Evolutionary conservation across 2,888 invertebrate genomes (phyloP), one percentile per base, ranked within the genome.

Genomic region (Athalia cordata): DNA sequence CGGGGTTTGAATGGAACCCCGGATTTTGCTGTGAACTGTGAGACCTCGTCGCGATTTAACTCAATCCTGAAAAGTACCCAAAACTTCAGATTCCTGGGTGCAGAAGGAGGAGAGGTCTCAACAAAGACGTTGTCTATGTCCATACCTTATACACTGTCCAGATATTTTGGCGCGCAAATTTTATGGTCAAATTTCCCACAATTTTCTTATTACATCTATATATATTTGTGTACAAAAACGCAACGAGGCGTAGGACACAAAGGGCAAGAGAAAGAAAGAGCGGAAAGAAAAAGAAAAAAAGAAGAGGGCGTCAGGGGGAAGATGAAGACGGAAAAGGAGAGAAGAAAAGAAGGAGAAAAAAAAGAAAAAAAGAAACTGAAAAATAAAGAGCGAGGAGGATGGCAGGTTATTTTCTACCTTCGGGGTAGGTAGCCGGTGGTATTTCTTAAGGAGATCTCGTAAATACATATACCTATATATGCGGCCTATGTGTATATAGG

Each of bases 321-420:
- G 29, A 29, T 29, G 29, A 29, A 29, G 29, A 29, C 29, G 29
- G 29, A 75, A 67, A 75, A 77, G 57, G 47, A 57, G 50, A 55
- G 67, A 49, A 55, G 5, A 77, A 62, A 70, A 79, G 70, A 81
- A 66, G 75, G 50, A 65, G 75, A 82, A 80, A 76, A 65, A 66
- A 77, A 79, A 68, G 67, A 74, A 78, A 67, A 78, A 64, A 72
- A 79, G 74, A 81, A 67, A 78, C 13, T 66, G 76, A 83, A 81
- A 77, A 70, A 65, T 78, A 77, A 72, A 67, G 70, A 77, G 52
- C 7, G 13, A 49, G n/a, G 70, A 13, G 70, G 55, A n/a, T 43
- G n/a, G 4, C 59, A 15, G 59, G 67, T 67, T 67, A 50, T 50
- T 50, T 50, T 67, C 50, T 55, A 11, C 68, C 43, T 55, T 52